Percentiles rank a stretch among this genome's conserved stretches.
phyloP scores from a whole-genome alignment of 2,797 vertebrate genomes.

The Neomorphus geoffroyi region DNA sequence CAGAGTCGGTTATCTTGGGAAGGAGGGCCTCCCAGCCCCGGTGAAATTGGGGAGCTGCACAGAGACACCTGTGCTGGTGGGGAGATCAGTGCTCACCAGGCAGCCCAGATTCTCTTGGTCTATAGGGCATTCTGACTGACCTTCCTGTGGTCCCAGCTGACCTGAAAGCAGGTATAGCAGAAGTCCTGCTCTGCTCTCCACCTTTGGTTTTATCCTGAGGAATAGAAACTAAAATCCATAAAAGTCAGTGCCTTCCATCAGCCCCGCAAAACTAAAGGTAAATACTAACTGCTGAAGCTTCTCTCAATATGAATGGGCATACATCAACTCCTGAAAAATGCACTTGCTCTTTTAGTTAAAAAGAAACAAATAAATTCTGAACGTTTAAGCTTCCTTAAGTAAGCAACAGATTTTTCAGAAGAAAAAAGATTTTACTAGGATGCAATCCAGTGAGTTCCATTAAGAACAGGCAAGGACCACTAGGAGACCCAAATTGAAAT shows the following conservation, averaged over 20 bases:
- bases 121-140: not conserved
- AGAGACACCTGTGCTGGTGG: not conserved
- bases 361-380: conserved; percentile 46
- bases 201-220: not conserved
- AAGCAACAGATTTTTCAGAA: conserved; percentile 6
- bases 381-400: not conserved
- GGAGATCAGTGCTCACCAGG: rapidly evolving
- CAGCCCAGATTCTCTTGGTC: not conserved
- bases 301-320: not conserved
- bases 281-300: not conserved
- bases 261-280: not conserved
- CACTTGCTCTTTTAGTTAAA: conserved; percentile 19
- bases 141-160: not conserved
- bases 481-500: not conserved
- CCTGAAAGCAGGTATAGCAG: not conserved
- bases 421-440: not conserved
- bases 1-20: not conserved
- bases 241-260: not conserved
- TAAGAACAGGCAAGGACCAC: not conserved
- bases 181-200: not conserved
- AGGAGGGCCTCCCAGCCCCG: not conserved
- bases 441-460: not conserved
- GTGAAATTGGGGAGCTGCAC: rapidly evolving
- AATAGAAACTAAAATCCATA: not conserved
- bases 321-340: conserved; percentile 13